Base-by-base conservation (phyloP, 2,113 vertebrate genomes). In the Balaeniceps rex region DNA sequence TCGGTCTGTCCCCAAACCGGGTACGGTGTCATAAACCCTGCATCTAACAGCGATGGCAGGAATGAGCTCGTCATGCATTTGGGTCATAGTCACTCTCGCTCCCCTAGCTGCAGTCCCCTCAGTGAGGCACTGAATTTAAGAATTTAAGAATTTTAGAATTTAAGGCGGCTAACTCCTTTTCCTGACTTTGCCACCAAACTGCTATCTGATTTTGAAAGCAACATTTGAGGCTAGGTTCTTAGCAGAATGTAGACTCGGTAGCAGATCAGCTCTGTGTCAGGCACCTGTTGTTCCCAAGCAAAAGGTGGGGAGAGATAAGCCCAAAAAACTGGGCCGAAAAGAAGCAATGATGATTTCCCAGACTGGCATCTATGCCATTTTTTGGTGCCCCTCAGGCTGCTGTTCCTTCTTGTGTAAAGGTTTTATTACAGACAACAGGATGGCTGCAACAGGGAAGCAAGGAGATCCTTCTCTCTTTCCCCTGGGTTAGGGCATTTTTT, bases 11-110 rank as follows among this genome's bases (percentile, higher is more conserved):
- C 40, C 42, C 26, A 11, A 19, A 23, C 21, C 44, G 12, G 44
- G 21, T 3, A 6, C 9, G 11, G 51, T 3, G 10, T 19, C 16
- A 5, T 2, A 25, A 76, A 44, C 54, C 28, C 52, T 13, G 25
- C 40, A 10, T 22, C 28, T 15, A 18, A 22, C 36, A 6, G 83
- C 2, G 5, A 19, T 3, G 46, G 52, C 42, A n/a, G 47, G 40
- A 34, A 26, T 2, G 23, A 70, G 14, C 47, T 29, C 12, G 3
- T 19, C 28, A 1, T 28, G 21, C 14, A 0, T 14, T 28, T 34
- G 7, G 38, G 23, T 23, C 51, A 2, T 6, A 1, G 3, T 38
- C n/a, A 3, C 42, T 9, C 52, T 47, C 49, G 47, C 49, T 54
- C 33, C 34, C 11, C 58, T 33, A 23, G 10, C 14, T 23, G 28